These are phyloP conservation scores for Suillia variegata DNA, from an alignment of 2,888 invertebrate genomes.

Conservation along the genomic window DNA sequence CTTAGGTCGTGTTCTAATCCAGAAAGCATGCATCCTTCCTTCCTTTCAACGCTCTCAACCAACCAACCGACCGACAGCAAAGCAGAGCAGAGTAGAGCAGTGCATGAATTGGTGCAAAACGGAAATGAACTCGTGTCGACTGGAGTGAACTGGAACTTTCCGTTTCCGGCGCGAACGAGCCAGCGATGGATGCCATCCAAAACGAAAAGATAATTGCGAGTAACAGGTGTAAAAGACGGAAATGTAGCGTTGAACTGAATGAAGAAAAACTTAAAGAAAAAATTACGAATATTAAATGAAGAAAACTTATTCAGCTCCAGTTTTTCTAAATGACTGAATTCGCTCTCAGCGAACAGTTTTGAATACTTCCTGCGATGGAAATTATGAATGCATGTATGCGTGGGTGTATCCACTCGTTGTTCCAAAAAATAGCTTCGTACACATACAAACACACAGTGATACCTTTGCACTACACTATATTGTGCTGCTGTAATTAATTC, in stretches of 20 bases:
- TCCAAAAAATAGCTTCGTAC: no score
- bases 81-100: slow-evolving; percentile 37
- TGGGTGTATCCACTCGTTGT: no score
- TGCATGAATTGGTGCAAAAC: slow-evolving; percentile 26
- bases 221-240: slow-evolving; percentile 52
- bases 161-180: not conserved
- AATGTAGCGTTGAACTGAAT: no score
- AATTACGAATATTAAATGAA: not conserved
- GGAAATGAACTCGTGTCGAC: slow-evolving; percentile 46
- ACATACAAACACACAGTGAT: not conserved
- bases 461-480: not conserved
- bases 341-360: no score
- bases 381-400: no score
- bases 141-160: slow-evolving; percentile 13
- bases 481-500: not conserved
- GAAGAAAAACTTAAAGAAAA: not conserved
- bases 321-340: no score
- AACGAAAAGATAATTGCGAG: slow-evolving; percentile 49
- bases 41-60: no score
- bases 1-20: slow-evolving; percentile 51
- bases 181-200: no score
- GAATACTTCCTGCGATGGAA: no score
- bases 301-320: no score
- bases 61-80: no score
- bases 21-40: slow-evolving; percentile 52